phyloP scores from a whole-genome alignment of 2,113 vertebrate species.

The Elephantulus edwardii region DNA sequence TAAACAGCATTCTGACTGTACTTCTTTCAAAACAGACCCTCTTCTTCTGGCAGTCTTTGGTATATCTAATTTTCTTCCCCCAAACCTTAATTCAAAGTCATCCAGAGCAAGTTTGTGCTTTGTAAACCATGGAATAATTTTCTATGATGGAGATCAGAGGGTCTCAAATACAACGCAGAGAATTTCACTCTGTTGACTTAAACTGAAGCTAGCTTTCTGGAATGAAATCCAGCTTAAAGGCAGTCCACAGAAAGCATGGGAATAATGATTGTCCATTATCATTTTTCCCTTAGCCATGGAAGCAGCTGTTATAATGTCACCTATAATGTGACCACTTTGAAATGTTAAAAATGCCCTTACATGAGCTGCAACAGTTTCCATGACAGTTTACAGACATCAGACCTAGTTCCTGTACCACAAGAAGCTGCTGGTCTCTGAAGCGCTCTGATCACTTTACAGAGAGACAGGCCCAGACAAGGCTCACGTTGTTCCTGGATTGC shows the following conservation, averaged over 20 bases:
- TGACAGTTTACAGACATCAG: neutral
- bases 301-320: neutral
- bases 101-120: neutral
- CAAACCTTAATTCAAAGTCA: too few relatives aligned
- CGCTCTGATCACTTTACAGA: neutral
- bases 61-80: too few relatives aligned
- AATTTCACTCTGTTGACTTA: conserved; percentile 16
- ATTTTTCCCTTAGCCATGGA: neutral
- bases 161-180: conserved; percentile 7
- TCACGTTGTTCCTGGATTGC: neutral
- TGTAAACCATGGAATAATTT: neutral
- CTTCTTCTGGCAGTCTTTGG: too few relatives aligned
- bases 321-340: neutral
- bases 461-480: neutral
- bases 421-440: neutral
- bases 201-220: neutral
- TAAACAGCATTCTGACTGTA: too few relatives aligned
- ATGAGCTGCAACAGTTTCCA: neutral
- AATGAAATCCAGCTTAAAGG: conserved; percentile 5
- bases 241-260: neutral
- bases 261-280: neutral
- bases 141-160: neutral
- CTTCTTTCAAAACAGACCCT: too few relatives aligned
- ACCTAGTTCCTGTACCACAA: neutral
- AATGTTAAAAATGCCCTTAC: neutral